Evolutionary conservation across 1,140 invertebrate genomes (phyloP).

Genomic region (Triops cancriformis): DNA sequence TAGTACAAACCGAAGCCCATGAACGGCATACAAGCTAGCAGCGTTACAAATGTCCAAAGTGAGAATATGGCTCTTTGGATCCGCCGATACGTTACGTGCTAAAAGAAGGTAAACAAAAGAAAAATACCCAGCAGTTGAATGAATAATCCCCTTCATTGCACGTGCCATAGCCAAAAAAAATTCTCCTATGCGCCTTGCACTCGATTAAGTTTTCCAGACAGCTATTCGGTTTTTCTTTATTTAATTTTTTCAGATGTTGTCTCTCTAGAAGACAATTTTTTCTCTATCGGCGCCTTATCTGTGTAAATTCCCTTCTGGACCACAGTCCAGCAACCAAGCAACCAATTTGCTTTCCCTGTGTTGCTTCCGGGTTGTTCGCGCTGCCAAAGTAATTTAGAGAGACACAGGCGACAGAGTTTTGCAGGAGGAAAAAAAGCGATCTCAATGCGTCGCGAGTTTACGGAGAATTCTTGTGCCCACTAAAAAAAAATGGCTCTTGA

Average conservation of each 20-base stretch:
- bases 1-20: constrained; percentile 71
- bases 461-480: not conserved
- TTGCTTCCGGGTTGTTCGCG: not conserved
- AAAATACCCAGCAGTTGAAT: not conserved
- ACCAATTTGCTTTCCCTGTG: not conserved
- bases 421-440: not conserved
- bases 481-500: not conserved
- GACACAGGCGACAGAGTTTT: not conserved
- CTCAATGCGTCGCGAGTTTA: not conserved
- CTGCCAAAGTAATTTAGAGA: not conserved
- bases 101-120: constrained; percentile 34
- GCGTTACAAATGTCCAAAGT: constrained; percentile 57
- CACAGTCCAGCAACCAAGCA: not conserved
- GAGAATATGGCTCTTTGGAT: constrained; percentile 59
- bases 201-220: too few species aligned
- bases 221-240: too few species aligned
- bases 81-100: constrained; percentile 70
- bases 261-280: not conserved
- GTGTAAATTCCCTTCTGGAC: not conserved
- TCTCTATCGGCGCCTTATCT: not conserved
- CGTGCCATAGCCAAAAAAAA: too few species aligned
- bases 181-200: too few species aligned
- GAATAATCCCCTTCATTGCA: too few species aligned
- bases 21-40: constrained; percentile 64
- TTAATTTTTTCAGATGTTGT: too few species aligned